Percentiles rank a stretch among this genome's conserved stretches.
phyloP scores from a whole-genome alignment of 2,797 vertebrate genomes.

The Brachyrhaphis roseni region DNA sequence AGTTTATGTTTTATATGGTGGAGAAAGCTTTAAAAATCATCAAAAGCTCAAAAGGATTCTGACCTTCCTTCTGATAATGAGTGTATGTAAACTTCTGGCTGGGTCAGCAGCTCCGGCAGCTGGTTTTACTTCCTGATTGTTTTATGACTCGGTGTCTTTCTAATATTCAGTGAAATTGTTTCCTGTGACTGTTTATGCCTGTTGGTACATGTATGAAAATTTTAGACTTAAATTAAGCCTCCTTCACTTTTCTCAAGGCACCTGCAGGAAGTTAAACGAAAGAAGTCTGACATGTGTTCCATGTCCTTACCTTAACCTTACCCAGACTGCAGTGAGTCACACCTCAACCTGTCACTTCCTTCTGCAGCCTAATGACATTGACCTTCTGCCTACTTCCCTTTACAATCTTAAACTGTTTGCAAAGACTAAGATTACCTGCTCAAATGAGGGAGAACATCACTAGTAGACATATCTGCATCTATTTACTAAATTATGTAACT shows the following conservation, averaged over 20 bases:
- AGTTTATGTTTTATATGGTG: neutral
- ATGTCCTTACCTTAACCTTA: slow-evolving; percentile 5
- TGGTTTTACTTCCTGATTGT: neutral
- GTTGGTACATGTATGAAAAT: neutral
- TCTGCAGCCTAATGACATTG: slow-evolving; percentile 9
- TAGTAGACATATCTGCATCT: neutral
- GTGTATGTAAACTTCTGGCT: neutral
- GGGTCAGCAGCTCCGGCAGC: neutral
- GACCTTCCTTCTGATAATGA: neutral
- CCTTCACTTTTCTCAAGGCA: neutral
- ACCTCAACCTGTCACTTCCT: slow-evolving; percentile 18
- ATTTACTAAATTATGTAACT: slow-evolving; percentile 15
- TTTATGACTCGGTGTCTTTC: neutral
- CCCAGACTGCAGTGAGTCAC: slow-evolving; percentile 25
- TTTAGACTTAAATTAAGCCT: neutral
- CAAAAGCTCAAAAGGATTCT: neutral
- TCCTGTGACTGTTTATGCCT: neutral
- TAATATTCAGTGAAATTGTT: no score
- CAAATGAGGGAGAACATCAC: neutral
- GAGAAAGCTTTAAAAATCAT: neutral
- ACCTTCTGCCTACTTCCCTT: slow-evolving; percentile 27
- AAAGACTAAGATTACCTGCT: neutral
- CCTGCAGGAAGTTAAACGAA: neutral
- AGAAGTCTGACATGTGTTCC: neutral
- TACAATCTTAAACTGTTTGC: neutral